Evolutionary conservation across 1,140 invertebrate genomes (phyloP).

Genomic region (Magallana gigas): DNA sequence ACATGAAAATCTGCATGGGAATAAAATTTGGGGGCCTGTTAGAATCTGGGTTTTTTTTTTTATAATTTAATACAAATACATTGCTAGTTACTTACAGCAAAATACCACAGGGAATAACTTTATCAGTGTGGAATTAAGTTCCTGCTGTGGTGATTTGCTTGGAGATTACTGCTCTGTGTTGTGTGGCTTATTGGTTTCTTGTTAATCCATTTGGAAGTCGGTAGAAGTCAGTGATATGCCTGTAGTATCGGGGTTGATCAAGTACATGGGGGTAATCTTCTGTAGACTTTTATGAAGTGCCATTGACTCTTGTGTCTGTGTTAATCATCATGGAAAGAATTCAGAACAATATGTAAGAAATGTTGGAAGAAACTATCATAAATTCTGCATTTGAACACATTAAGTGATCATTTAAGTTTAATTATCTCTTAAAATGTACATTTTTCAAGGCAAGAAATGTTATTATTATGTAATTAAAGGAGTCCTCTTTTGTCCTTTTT

Average conservation of each 20-base stretch:
- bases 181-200: slow-evolving; percentile 26
- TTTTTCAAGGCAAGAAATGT: neutral
- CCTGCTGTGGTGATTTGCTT: slow-evolving; percentile 8
- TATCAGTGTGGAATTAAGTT: slow-evolving; percentile 27
- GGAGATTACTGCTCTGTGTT: neutral
- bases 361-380: slow-evolving; percentile 16
- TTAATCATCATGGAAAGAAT: neutral
- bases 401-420: slow-evolving; percentile 20
- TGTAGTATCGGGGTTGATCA: slow-evolving; percentile 5
- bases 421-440: neutral
- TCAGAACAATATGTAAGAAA: slow-evolving; percentile 13
- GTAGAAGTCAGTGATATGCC: slow-evolving; percentile 23
- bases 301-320: slow-evolving; percentile 18
- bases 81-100: slow-evolving; percentile 5
- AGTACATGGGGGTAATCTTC: slow-evolving; percentile 21
- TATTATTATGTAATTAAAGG: neutral
- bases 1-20: no score
- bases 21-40: no score
- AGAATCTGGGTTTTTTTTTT: neutral
- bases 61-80: neutral
- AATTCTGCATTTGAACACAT: slow-evolving; percentile 9
- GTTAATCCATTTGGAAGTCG: slow-evolving; percentile 31
- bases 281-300: slow-evolving; percentile 33
- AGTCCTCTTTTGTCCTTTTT: neutral
- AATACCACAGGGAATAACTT: neutral